These are phyloP conservation scores for Oligia strigilis DNA, from an alignment of 2,888 invertebrate genomes.

Conservation along the genomic window DNA sequence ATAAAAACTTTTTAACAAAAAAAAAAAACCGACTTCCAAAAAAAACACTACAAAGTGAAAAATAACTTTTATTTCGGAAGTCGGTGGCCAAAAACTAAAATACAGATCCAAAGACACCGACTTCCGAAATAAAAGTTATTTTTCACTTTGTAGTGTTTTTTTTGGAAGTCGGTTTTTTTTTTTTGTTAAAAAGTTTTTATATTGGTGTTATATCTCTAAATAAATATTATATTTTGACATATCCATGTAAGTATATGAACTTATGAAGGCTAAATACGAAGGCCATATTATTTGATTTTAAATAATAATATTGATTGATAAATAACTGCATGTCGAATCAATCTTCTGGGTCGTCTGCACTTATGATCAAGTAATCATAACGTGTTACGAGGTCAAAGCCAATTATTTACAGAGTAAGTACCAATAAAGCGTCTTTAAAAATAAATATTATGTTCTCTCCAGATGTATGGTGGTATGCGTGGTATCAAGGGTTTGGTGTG, in stretches of 20 bases:
- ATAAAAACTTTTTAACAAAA: too few species aligned
- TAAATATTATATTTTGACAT: background rate
- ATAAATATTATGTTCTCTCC: conserved; percentile 44
- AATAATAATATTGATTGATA: conserved; percentile 37
- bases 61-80: too few species aligned
- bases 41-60: too few species aligned
- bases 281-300: conserved; percentile 47
- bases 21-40: too few species aligned
- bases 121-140: too few species aligned
- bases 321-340: conserved; percentile 46
- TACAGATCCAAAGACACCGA: too few species aligned
- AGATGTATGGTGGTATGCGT: conserved; percentile 98
- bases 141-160: too few species aligned
- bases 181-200: too few species aligned
- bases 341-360: conserved; percentile 50
- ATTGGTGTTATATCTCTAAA: background rate
- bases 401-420: conserved; percentile 29
- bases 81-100: too few species aligned
- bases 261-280: conserved; percentile 19
- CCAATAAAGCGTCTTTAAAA: conserved; percentile 11
- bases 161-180: too few species aligned
- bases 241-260: background rate
- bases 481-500: conserved; percentile 98
- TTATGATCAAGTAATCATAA: conserved; percentile 34
- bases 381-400: conserved; percentile 41